A percentile compares a stretch with the other conserved stretches of the same genome.
phyloP scores from a whole-genome alignment of 2,888 invertebrate genomes.

The Galerucella nymphaeae region DNA sequence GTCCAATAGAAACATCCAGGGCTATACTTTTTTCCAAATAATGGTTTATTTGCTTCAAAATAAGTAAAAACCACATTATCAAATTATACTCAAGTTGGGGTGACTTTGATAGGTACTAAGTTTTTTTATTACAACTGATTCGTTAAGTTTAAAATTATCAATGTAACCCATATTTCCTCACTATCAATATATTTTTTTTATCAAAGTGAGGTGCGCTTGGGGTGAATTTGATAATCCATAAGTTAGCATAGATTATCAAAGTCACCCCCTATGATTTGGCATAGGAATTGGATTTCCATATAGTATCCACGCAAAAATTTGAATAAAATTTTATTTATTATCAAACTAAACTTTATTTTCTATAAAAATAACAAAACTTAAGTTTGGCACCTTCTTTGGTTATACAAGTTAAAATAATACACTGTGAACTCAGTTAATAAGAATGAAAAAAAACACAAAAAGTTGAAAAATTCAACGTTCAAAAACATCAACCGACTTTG shows the following conservation, averaged over 20 bases:
- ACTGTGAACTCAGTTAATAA: conserved; percentile 9
- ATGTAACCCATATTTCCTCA: too few relatives aligned
- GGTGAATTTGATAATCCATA: conserved; percentile 10
- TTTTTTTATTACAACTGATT: too few relatives aligned
- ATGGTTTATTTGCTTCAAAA: neutral
- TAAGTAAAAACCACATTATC: neutral
- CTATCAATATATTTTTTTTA: neutral
- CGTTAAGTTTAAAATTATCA: too few relatives aligned
- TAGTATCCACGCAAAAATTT: neutral
- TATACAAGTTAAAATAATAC: conserved; percentile 12
- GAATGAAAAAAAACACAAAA: neutral
- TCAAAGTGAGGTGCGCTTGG: conserved; percentile 5
- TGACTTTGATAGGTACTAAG: neutral
- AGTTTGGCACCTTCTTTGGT: conserved; percentile 24
- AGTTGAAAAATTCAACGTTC: conserved; percentile 18
- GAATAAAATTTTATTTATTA: neutral
- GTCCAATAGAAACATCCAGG: neutral
- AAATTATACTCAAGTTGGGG: neutral
- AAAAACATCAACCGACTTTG: conserved; percentile 23
- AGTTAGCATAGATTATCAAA: conserved; percentile 14
- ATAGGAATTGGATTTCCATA: conserved; percentile 2
- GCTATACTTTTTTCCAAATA: neutral
- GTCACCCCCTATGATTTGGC: neutral
- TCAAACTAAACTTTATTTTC: too few relatives aligned
- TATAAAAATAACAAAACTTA: conserved; percentile 12